Conservation (phyloP, 2,113 vertebrate genomes). For the Pseudonaja textilis region DNA sequence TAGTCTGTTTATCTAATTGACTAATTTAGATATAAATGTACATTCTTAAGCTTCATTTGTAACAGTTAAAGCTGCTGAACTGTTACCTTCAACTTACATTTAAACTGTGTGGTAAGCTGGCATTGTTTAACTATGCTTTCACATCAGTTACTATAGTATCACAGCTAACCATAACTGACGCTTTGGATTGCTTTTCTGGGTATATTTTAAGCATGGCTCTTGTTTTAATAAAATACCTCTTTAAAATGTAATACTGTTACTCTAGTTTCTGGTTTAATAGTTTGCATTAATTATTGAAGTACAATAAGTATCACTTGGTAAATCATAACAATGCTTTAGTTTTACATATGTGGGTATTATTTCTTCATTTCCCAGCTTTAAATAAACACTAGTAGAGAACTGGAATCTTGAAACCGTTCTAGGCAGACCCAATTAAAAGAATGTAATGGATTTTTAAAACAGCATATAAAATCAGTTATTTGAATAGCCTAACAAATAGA, state of each 20-base stretch:
- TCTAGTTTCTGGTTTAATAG: slow-evolving; percentile 47
- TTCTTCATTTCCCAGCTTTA: slow-evolving; percentile 25
- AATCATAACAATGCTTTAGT: slow-evolving; percentile 37
- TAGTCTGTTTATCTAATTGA: slow-evolving; percentile 8
- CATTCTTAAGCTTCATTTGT: slow-evolving; percentile 24
- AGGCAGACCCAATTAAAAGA: slow-evolving; percentile 31
- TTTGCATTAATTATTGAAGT: slow-evolving; percentile 38
- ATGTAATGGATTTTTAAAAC: slow-evolving; percentile 37
- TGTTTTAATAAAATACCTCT: slow-evolving; percentile 45
- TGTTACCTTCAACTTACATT: slow-evolving; percentile 22
- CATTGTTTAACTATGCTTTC: slow-evolving; percentile 30
- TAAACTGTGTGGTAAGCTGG: slow-evolving; percentile 36
- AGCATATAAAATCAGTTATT: slow-evolving; percentile 43
- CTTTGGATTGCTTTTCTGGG: slow-evolving; percentile 39
- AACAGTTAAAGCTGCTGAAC: slow-evolving; percentile 37
- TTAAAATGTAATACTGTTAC: slow-evolving; percentile 25
- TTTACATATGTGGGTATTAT: slow-evolving; percentile 16
- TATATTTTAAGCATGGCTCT: slow-evolving; percentile 47
- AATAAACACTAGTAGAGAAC: slow-evolving; percentile 35
- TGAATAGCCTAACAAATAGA: slow-evolving; percentile 47
- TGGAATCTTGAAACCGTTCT: slow-evolving; percentile 40
- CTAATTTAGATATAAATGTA: slow-evolving; percentile 27
- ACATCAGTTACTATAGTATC: slow-evolving; percentile 43
- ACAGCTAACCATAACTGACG: slow-evolving; percentile 55
- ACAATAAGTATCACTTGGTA: slow-evolving; percentile 39